Conservation (phyloP, 2,113 vertebrate species). For the Notothenia coriiceps region DNA sequence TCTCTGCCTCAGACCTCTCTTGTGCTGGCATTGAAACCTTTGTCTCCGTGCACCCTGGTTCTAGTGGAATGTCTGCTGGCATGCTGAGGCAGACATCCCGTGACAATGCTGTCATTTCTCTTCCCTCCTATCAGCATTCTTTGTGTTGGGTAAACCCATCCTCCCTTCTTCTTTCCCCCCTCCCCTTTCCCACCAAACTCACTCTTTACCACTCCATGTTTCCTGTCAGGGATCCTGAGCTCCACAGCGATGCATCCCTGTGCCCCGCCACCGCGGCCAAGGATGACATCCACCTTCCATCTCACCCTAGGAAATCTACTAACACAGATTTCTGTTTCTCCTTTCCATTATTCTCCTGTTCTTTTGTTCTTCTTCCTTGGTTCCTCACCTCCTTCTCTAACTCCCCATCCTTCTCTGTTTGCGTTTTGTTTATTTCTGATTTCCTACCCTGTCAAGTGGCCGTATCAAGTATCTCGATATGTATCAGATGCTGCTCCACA, state of each 20-base stretch:
- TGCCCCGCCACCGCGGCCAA: slow-evolving; percentile 57
- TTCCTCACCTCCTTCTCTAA: slow-evolving; percentile 70
- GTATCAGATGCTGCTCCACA: slow-evolving; percentile 99
- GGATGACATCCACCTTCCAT: slow-evolving; percentile 83
- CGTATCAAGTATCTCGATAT: slow-evolving; percentile 99
- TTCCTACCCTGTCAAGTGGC: slow-evolving; percentile 88
- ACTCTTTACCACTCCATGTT: slow-evolving; percentile 73
- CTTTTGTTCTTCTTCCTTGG: slow-evolving; percentile 62
- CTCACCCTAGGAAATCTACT: slow-evolving; percentile 85
- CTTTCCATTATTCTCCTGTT: slow-evolving; percentile 78
- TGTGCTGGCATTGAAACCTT: slow-evolving; percentile 80
- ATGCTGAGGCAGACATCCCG: slow-evolving; percentile 71
- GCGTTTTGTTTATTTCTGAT: slow-evolving; percentile 62
- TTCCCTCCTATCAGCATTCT: slow-evolving; percentile 70
- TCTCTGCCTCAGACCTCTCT: slow-evolving; percentile 6
- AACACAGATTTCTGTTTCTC: slow-evolving; percentile 90
- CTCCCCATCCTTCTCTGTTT: slow-evolving; percentile 78
- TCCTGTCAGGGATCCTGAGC: slow-evolving; percentile 78
- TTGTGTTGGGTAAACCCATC: slow-evolving; percentile 63
- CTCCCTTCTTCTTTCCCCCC: slow-evolving; percentile 16
- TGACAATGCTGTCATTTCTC: slow-evolving; percentile 81
- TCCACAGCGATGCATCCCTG: slow-evolving; percentile 80
- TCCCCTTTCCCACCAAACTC: slow-evolving; percentile 57
- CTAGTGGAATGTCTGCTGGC: slow-evolving; percentile 81
- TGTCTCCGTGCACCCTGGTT: slow-evolving; percentile 80